Evolutionary conservation across 2,888 invertebrate genomes (phyloP), one percentile per base, ranked within the genome.

Genomic region (Eupithecia insigniata): DNA sequence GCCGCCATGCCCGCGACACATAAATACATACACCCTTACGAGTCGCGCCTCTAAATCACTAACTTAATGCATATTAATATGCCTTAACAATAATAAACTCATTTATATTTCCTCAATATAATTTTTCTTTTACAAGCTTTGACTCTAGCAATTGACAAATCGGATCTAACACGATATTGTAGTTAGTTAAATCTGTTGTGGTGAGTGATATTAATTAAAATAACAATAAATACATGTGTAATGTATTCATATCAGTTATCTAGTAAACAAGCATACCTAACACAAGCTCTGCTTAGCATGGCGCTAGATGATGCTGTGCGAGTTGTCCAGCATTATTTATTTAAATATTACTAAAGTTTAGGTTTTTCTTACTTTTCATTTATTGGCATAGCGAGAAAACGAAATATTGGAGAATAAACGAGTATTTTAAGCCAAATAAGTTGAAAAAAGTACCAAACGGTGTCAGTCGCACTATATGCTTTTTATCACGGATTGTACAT

Each of bases 21-120:
- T 90, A 87, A 92, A 92, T 90, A 90, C 88, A 88, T 90, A 90
- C 88, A 88, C 89, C 90, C 89, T 87, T 85, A 61, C 51, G 82
- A 86, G 82, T 83, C 87, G 84, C 86, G 82, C 82, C 81, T 84
- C 80, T 85, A 83, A 86, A 84, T 82, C 34, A 34, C 82, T 82
- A 55, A 55, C 55, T 43, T 43, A 43, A 43, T n/a, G n/a, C 6
- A 18, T 7, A 12, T 36, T 36, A n/a, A 43, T 39, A 16, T 16
- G 39, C 7, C 18, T 7, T 43, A 39, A 43, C 43, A 18, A 43
- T 43, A 43, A n/a, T 39, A 5, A 18, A 46, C 46, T 43, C 18
- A 43, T 18, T 43, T 18, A 43, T 18, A 43, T 46, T 46, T 6
- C n/a, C 18, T 46, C n/a, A 46, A n/a, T n/a, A 8, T n/a, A 8